Evolutionary conservation across 2,888 invertebrate genomes (phyloP).

Genomic region (Sphecodes monilicornis): DNA sequence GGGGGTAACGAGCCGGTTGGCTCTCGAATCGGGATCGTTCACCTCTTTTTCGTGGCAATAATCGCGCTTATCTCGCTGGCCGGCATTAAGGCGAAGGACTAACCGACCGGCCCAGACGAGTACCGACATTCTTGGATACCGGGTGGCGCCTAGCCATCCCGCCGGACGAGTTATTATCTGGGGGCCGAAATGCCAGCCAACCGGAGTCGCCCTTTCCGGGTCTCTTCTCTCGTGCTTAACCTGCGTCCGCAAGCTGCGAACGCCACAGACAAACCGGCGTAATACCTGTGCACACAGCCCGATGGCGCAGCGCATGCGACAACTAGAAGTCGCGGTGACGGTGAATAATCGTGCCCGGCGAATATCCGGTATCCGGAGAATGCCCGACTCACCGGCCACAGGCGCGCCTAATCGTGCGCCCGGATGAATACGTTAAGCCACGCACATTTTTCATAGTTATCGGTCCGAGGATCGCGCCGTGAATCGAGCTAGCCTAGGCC

Average conservation of each 20-base stretch:
- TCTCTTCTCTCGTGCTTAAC: conserved; percentile 46
- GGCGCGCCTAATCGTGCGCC: conserved; percentile 23
- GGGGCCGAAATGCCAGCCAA: conserved; percentile 62
- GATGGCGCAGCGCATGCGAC: conserved; percentile 10
- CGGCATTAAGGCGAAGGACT: conserved; percentile 64
- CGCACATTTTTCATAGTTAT: conserved; percentile 43
- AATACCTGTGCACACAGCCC: conserved; percentile 22
- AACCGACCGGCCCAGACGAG: conserved; percentile 47
- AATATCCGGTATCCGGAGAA: conserved; percentile 49
- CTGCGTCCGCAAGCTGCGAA: conserved; percentile 23
- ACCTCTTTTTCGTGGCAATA: conserved; percentile 39
- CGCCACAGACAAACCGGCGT: conserved; percentile 13
- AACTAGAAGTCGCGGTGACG: conserved; percentile 36
- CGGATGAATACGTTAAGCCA: conserved; percentile 23
- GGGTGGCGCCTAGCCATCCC: conserved; percentile 78
- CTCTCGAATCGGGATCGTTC: conserved; percentile 28
- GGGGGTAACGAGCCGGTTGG: conserved; percentile 25
- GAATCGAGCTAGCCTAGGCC: conserved; percentile 15
- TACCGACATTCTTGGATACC: conserved; percentile 77
- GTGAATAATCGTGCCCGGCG: conserved; percentile 45
- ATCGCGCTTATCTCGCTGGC: conserved; percentile 69
- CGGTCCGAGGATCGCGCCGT: conserved; percentile 25
- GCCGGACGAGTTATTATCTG: conserved; percentile 79
- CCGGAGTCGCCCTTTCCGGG: conserved; percentile 24
- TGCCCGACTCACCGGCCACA: not conserved